These are phyloP conservation scores for Rhinolophus sinicus DNA, from an alignment of 2,113 vertebrate species.

Conservation along the genomic window DNA sequence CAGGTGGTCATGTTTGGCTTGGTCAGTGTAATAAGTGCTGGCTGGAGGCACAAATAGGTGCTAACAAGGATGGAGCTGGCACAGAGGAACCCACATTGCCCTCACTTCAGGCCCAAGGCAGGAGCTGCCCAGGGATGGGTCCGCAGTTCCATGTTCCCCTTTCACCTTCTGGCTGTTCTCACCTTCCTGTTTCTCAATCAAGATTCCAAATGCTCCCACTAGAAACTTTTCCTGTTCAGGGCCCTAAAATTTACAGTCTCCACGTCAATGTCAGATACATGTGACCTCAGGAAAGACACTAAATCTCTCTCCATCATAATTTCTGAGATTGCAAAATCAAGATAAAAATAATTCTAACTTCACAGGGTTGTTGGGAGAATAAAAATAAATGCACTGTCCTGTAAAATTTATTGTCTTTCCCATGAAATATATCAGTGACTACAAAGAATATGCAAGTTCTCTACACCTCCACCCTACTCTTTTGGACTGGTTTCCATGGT, in stretches of 20 bases:
- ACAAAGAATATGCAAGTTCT: not conserved
- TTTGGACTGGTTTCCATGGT: not conserved
- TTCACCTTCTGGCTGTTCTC: not conserved
- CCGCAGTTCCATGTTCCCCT: not conserved
- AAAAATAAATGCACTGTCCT: not conserved
- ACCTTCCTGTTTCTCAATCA: not conserved
- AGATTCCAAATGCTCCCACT: not conserved
- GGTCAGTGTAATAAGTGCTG: not conserved
- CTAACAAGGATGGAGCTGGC: too few relatives aligned
- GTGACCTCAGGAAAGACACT: not conserved
- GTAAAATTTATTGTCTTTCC: conserved; percentile 12
- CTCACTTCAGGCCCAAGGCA: not conserved
- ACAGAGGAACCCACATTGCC: too few relatives aligned
- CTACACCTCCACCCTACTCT: not conserved
- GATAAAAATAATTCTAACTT: conserved; percentile 35
- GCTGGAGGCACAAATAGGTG: too few relatives aligned
- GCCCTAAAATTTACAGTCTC: not conserved
- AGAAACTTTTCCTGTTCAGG: not conserved
- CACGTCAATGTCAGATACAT: not conserved
- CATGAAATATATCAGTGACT: not conserved
- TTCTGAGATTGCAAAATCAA: conserved; percentile 36
- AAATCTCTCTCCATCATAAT: not conserved
- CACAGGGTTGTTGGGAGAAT: not conserved
- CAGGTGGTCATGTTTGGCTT: not conserved
- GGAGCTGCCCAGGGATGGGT: not conserved